Base-by-base conservation (phyloP, 1,140 invertebrate genomes). In the Camponotus floridanus region DNA sequence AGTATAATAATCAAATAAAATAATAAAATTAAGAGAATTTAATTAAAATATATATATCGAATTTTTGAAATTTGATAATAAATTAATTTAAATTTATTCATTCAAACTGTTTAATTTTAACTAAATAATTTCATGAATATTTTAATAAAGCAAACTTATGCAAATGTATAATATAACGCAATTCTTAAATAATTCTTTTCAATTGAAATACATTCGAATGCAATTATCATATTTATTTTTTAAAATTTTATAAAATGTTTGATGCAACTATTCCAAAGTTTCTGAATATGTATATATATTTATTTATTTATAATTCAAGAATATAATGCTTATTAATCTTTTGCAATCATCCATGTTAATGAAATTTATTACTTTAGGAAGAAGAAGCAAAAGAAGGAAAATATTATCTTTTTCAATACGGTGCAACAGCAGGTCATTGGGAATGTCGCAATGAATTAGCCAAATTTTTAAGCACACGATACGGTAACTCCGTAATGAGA, bases 391-490 rank as follows among this genome's bases (percentile, higher is more conserved):
- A 94, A 36, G 88, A 93, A 83, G 95, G 94, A 42, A 95, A 94
- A 51, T 95, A 95, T 65, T 94, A 95, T 89, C 91, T 96, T 0
- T 96, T 96, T 88, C 96, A 96, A 92, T 96, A 96, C 91, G 96
- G 96, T 9, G 94, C 95, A 13, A 95, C 95, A 13, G 91, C 94
- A 31, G 96, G 96, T 1, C 87, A 94, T 8, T 96, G 94, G 93
- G 95, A 95, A 80, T 94, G 94, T 76, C 94, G 96, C 18, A 92
- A 94, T n/a, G 95, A 95, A 74, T 93, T 96, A 61, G 92, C 95
- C 0, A 93, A 95, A 71, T 96, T 96, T 91, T 93, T 96, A 13
- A 94, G 91, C 3, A 89, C 92, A 42, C 94, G 93, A 79, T 96
- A 96, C 86, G 91, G 93, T 0, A 92, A 94, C 74, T 79, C 93